Base-by-base conservation (phyloP, 1,140 invertebrate species). In the Formica exsecta region DNA sequence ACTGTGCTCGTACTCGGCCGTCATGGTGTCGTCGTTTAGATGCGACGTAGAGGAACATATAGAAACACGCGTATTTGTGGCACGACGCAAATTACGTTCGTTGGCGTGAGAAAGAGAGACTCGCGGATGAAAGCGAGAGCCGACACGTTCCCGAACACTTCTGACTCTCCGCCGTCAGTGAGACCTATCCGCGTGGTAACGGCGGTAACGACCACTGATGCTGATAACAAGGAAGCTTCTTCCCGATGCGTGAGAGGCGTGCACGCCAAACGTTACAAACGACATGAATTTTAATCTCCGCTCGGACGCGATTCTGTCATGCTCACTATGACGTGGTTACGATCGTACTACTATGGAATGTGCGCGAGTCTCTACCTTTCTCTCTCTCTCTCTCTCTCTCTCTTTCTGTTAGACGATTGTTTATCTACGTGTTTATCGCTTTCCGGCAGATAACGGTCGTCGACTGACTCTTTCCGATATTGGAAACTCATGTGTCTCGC, bases 1-100 rank as follows among this genome's bases (percentile, higher is more conserved):
- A 4, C 64, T 6, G 64, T 91, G 90, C 71, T 94, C 92, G 85
- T 93, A 86, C 44, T 94, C 92, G 25, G 76, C 83, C 89, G 91
- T 92, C 90, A 91, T 92, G 74, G 83, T 48, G 66, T 80, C 62
- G 25, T 38, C 38, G 44, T 48, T 64, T 59, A 11, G 5, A 19
- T 76, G 48, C 66, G 11, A 44, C 75, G 61, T 44, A 66, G 59
- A 77, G n/a, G 48, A 51, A 19, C 48, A 51, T 41, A 68, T 48
- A 79, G 36, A 36, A 36, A 2, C 59, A 79, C 66, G 75, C 86
- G 68, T 73, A 38, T 64, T 73, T 54, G 16, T 36, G 16, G 57
- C 57, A 51, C 68, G 54, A 8, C 61, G 66, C 54, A 51, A 86
- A 32, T 57, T 66, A 59, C 76, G 44, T 70, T 16, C 62, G 51